Evolutionary conservation across 1,140 invertebrate species (phyloP).

Genomic region (Lordiphosa mommai): DNA sequence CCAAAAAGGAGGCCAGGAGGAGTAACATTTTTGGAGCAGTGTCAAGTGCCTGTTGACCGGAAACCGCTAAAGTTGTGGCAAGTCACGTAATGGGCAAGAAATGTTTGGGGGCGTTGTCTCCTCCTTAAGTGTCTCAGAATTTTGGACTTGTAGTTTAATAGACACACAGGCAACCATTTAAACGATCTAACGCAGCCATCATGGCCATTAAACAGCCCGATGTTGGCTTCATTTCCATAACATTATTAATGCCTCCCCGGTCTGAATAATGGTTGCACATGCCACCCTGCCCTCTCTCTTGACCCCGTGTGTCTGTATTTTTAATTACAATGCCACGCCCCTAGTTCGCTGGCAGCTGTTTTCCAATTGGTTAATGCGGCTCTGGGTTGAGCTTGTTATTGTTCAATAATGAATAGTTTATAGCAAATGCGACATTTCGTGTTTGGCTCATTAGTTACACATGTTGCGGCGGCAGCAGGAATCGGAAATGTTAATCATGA

Average conservation of each 20-base stretch:
- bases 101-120: too few relatives aligned
- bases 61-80: constrained; percentile 24
- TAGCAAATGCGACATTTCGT: too few relatives aligned
- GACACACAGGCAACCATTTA: constrained; percentile 39
- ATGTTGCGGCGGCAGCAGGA: not conserved
- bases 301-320: not conserved
- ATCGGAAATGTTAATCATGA: not conserved
- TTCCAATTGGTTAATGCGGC: not conserved
- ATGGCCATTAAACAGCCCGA: not conserved
- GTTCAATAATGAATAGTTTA: too few relatives aligned
- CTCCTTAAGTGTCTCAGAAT: too few relatives aligned
- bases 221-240: constrained; percentile 5
- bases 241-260: constrained; percentile 36
- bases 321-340: not conserved
- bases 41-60: constrained; percentile 22
- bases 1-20: not conserved
- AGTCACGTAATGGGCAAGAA: constrained; percentile 29
- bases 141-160: constrained; percentile 27
- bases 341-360: not conserved
- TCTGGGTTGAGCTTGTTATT: too few relatives aligned
- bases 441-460: constrained; percentile 1
- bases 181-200: constrained; percentile 42
- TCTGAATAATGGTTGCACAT: constrained; percentile 10
- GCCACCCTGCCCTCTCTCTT: constrained; percentile 1
- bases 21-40: constrained; percentile 7